phyloP scores from a whole-genome alignment of 2,888 invertebrate species.

The Ethmia dodecea region DNA sequence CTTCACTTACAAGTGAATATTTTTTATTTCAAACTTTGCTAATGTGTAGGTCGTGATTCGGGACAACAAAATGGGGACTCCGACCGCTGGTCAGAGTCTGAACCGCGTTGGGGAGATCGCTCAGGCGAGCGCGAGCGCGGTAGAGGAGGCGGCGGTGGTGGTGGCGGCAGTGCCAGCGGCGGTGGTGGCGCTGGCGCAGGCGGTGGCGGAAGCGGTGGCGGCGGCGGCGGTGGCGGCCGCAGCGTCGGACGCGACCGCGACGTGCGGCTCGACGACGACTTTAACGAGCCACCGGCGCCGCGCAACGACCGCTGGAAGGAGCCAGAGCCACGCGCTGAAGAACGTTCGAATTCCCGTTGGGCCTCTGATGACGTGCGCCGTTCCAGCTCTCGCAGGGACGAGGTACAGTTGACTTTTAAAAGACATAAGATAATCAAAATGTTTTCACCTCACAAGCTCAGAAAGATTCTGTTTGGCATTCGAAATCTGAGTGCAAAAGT shows the following conservation, averaged over 20 bases:
- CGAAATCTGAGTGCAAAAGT: too few relatives aligned
- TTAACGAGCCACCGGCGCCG: slow-evolving; percentile 60
- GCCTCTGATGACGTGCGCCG: slow-evolving; percentile 67
- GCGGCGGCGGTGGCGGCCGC: slow-evolving; percentile 34
- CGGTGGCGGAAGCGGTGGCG: slow-evolving; percentile 45
- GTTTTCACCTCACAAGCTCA: too few relatives aligned
- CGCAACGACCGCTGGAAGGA: slow-evolving; percentile 82
- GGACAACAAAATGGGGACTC: slow-evolving; percentile 71
- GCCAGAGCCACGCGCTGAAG: slow-evolving; percentile 64
- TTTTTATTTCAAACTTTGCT: too few relatives aligned
- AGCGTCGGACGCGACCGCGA: slow-evolving; percentile 35
- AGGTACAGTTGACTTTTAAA: too few relatives aligned
- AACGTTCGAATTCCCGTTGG: slow-evolving; percentile 61
- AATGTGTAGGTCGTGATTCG: slow-evolving; percentile 58
- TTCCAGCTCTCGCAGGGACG: slow-evolving; percentile 62
- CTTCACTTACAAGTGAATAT: too few relatives aligned
- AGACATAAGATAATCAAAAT: too few relatives aligned
- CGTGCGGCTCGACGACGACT: slow-evolving; percentile 46
- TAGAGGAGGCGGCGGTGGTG: slow-evolving; percentile 41
- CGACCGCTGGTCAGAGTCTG: slow-evolving; percentile 62
- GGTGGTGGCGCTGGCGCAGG: slow-evolving; percentile 35
- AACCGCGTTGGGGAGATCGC: slow-evolving; percentile 48
- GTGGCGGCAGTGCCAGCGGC: slow-evolving; percentile 24
- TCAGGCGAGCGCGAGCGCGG: slow-evolving; percentile 39
- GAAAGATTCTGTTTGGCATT: too few relatives aligned